Conservation (phyloP, 1,140 invertebrate species). For the Camponotus vicinus region DNA sequence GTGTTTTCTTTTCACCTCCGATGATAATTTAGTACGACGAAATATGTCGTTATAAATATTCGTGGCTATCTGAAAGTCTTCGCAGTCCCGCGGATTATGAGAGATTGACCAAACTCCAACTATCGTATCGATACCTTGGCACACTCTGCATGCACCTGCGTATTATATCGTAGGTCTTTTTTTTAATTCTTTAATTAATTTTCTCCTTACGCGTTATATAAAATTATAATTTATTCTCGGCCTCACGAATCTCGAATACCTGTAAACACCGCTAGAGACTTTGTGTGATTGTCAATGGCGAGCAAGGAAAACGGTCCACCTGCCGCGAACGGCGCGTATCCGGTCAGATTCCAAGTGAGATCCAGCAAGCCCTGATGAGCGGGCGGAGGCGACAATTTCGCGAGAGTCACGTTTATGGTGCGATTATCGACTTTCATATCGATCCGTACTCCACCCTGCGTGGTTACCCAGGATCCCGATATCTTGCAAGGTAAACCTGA, state of each 20-base stretch:
- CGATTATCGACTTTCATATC: slow-evolving; percentile 76
- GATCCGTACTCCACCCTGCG: slow-evolving; percentile 73
- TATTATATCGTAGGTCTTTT: slow-evolving; percentile 28
- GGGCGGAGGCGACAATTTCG: slow-evolving; percentile 45
- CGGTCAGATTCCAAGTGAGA: slow-evolving; percentile 75
- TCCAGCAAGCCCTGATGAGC: slow-evolving; percentile 69
- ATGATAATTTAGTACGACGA: slow-evolving; percentile 66
- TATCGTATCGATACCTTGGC: slow-evolving; percentile 78
- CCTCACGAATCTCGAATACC: slow-evolving; percentile 60
- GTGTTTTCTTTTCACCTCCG: slow-evolving; percentile 52
- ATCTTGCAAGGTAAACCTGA: slow-evolving; percentile 77
- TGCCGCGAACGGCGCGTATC: slow-evolving; percentile 71
- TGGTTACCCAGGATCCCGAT: slow-evolving; percentile 77
- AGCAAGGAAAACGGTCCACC: slow-evolving; percentile 75
- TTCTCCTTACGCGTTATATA: background rate
- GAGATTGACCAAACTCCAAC: slow-evolving; percentile 77
- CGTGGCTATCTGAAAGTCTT: slow-evolving; percentile 75
- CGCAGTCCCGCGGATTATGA: slow-evolving; percentile 73
- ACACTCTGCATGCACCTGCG: slow-evolving; percentile 77
- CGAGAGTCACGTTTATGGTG: slow-evolving; percentile 69
- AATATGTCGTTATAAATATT: slow-evolving; percentile 77
- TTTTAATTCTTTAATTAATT: slow-evolving; percentile 38
- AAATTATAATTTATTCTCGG: background rate
- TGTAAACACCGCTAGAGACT: slow-evolving; percentile 76
- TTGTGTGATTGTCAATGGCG: slow-evolving; percentile 72